A percentile compares a stretch with the other conserved stretches of the same genome.
phyloP scores from a whole-genome alignment of 2,797 vertebrate genomes.

The Acrossocheilus fasciatus region DNA sequence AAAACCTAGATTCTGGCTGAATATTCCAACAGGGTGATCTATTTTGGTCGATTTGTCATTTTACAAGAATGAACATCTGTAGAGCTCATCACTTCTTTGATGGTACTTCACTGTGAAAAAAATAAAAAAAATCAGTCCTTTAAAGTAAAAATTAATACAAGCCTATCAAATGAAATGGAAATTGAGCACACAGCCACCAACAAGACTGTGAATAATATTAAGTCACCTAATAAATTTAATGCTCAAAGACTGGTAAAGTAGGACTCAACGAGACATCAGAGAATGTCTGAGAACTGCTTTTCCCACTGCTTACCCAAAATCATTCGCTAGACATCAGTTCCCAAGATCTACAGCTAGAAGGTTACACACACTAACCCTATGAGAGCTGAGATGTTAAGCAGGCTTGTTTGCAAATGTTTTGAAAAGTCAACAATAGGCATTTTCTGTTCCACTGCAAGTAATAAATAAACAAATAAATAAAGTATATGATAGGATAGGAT shows the following conservation, averaged over 20 bases:
- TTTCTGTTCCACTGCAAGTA: background rate
- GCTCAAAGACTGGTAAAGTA: constrained; percentile 15
- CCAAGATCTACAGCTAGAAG: constrained; percentile 20
- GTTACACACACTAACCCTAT: background rate
- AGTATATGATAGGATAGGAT: background rate
- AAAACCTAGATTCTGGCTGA: background rate
- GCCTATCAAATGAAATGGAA: constrained; percentile 21
- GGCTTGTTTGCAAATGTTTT: background rate
- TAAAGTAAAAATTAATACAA: constrained; percentile 24
- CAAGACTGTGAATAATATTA: constrained; percentile 20
- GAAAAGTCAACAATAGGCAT: background rate
- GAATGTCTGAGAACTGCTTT: constrained; percentile 22
- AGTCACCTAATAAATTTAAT: constrained; percentile 22
- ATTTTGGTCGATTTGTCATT: constrained; percentile 27
- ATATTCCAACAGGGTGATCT: constrained; percentile 1
- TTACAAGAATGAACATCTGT: constrained; percentile 36
- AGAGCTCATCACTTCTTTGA: constrained; percentile 28
- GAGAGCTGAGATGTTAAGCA: background rate
- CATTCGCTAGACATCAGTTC: constrained; percentile 22
- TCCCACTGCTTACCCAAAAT: constrained; percentile 24
- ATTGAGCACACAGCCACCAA: background rate
- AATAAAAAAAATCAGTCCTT: constrained; percentile 4
- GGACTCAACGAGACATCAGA: constrained; percentile 36
- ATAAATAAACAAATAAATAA: background rate
- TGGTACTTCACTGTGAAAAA: constrained; percentile 33